Conservation (phyloP, 2,888 invertebrate genomes). For the Pyrgus malvae region DNA sequence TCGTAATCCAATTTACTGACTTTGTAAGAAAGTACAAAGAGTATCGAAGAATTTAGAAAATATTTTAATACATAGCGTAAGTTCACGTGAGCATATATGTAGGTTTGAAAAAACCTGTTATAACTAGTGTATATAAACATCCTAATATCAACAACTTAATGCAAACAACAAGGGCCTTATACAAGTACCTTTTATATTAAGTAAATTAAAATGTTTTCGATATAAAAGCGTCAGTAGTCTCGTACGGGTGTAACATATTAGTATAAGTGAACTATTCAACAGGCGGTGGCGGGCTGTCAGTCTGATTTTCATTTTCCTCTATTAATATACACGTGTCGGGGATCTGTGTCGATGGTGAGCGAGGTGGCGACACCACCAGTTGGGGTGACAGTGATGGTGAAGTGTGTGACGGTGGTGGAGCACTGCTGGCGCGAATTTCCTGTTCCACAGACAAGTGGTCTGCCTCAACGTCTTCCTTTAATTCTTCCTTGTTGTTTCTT, state of each 20-base stretch:
- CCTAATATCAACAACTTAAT: not conserved
- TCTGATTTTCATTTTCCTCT: constrained; percentile 43
- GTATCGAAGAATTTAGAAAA: not conserved
- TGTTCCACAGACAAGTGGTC: constrained; percentile 51
- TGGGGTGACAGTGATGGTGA: constrained; percentile 44
- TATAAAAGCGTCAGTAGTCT: not conserved
- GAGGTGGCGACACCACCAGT: constrained; percentile 41
- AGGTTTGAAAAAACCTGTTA: not conserved
- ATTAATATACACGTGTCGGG: constrained; percentile 58
- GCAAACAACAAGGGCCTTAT: not conserved
- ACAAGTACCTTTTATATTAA: not conserved
- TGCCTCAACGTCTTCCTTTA: constrained; percentile 57
- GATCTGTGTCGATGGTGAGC: constrained; percentile 31
- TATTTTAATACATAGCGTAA: constrained; percentile 6
- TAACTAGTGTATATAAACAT: not conserved
- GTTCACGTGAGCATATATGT: constrained; percentile 12
- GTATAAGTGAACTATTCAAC: constrained; percentile 47
- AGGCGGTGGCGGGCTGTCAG: constrained; percentile 31
- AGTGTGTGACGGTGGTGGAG: constrained; percentile 42
- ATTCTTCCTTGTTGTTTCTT: constrained; percentile 45
- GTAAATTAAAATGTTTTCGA: not conserved
- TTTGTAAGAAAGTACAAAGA: not conserved
- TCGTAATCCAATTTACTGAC: too few relatives aligned
- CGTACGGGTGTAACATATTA: not conserved
- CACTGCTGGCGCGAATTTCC: constrained; percentile 57